Evolutionary conservation across 1,140 invertebrate genomes (phyloP), one percentile per base, ranked within the genome.

Genomic region (Schlechtendalia chinensis): DNA sequence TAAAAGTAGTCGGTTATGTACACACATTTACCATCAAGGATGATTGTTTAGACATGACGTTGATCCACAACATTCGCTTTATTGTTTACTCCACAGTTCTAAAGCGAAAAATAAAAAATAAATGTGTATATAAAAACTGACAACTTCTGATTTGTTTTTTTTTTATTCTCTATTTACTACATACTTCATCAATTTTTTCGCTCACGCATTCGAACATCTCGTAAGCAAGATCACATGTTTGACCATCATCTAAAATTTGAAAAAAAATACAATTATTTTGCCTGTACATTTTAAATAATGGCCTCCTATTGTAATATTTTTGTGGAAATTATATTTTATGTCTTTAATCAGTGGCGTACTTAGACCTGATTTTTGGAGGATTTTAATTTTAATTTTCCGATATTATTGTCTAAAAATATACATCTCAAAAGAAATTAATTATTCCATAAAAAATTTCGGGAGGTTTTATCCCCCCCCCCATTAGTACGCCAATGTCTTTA

Each of bases 121-220:
- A 16, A 32, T 58, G 45, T 5, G 1, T 59, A 32, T 12, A 29
- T 22, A 67, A 16, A 50, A 24, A 24, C 45, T 71, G 17, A 22
- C 8, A 39, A 4, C 32, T 39, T 74, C 5, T 10, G 19, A 47
- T 8, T 16, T 72, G 0, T 45, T 54, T 14, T 74, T 17, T 12
- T 56, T 74, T 17, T 56, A 50, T 22, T 10, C 24, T 11, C 39
- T 77, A 19, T 50, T 27, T 24, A 82, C 61, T 54, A 83, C 82
- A 80, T 83, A 85, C 84, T 75, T 81, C 54, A 71, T 84, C 90
- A 81, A 92, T 91, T 84, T 89, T 88, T 84, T 91, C 90, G 17
- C 90, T 91, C 81, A 92, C 90, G 83, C 91, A 92, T 83, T 91
- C 90, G 85, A 92, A 92, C 71, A 91, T 90, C 85, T 91, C 89